Evolutionary conservation across 2,888 invertebrate species (phyloP).

Genomic region (Chalcosyrphus nemorum): DNA sequence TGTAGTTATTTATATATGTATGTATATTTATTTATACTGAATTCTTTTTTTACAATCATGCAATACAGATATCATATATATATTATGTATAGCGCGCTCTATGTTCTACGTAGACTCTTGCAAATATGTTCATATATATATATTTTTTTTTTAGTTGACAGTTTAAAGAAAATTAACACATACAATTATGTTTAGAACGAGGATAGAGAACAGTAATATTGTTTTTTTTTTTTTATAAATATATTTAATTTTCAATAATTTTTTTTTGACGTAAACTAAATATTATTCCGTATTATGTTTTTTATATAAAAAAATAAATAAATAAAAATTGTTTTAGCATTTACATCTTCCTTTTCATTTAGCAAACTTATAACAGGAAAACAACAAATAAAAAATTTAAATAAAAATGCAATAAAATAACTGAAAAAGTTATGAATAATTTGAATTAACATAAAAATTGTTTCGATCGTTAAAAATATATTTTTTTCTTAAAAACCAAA

Average conservation of each 20-base stretch:
- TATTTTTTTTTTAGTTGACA: slow-evolving; percentile 24
- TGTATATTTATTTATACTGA: slow-evolving; percentile 46
- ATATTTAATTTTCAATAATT: slow-evolving; percentile 50
- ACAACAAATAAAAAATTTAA: slow-evolving; percentile 24
- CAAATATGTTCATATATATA: slow-evolving; percentile 60
- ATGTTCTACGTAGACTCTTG: slow-evolving; percentile 59
- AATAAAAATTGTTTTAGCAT: slow-evolving; percentile 26
- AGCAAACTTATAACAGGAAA: slow-evolving; percentile 31
- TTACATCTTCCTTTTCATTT: slow-evolving; percentile 17
- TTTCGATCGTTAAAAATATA: slow-evolving; percentile 39
- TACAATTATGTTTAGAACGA: slow-evolving; percentile 69
- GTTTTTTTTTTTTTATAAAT: slow-evolving; percentile 1
- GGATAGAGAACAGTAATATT: slow-evolving; percentile 67
- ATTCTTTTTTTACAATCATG: slow-evolving; percentile 59
- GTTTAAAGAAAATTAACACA: slow-evolving; percentile 46
- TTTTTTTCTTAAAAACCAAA: slow-evolving; percentile 17
- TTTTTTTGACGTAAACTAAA: slow-evolving; percentile 31
- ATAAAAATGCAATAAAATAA: slow-evolving; percentile 24
- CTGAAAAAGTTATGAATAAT: slow-evolving; percentile 16
- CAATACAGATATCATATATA: slow-evolving; percentile 55
- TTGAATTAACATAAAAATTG: slow-evolving; percentile 14
- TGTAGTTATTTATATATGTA: slow-evolving; percentile 41
- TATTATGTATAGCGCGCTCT: slow-evolving; percentile 63
- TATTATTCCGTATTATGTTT: slow-evolving; percentile 28
- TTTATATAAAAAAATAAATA: background rate